phyloP scores from a whole-genome alignment of 2,113 vertebrate genomes.

The Oncorhynchus masou region DNA sequence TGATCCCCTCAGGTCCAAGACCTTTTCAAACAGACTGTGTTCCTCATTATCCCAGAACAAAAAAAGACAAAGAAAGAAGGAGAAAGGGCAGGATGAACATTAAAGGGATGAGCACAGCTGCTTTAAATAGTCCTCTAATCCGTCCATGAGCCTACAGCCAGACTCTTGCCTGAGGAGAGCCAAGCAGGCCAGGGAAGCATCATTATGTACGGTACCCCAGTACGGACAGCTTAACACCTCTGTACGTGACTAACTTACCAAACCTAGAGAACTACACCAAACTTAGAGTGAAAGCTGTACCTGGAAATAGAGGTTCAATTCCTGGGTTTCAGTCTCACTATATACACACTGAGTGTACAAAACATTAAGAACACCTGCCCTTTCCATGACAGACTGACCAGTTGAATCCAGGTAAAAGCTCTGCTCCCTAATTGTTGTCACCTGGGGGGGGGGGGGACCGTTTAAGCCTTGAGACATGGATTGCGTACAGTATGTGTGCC shows the following conservation, averaged over 20 bases:
- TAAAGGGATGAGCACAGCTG: conserved; percentile 8
- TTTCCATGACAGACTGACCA: too few species aligned
- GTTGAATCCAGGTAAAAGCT: too few species aligned
- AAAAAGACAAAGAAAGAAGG: not conserved
- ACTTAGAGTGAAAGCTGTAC: too few species aligned
- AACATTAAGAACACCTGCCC: not conserved
- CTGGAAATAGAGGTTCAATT: not conserved
- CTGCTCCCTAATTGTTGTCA: too few species aligned
- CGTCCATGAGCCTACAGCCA: not conserved
- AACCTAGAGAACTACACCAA: too few species aligned
- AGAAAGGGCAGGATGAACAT: not conserved
- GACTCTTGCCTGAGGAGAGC: not conserved
- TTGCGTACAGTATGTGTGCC: too few species aligned
- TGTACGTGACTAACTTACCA: too few species aligned
- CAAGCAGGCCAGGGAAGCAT: not conserved
- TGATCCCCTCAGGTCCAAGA: not conserved
- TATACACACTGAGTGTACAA: not conserved
- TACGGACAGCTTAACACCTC: not conserved
- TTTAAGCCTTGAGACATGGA: too few species aligned
- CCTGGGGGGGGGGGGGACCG: too few species aligned
- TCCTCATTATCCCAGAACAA: conserved; percentile 10
- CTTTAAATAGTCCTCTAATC: conserved; percentile 1
- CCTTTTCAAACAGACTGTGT: conserved; percentile 12
- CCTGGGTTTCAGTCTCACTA: not conserved
- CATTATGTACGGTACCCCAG: not conserved